Conservation (phyloP, 2,113 vertebrate species). For the Notarius lentiginosus region DNA sequence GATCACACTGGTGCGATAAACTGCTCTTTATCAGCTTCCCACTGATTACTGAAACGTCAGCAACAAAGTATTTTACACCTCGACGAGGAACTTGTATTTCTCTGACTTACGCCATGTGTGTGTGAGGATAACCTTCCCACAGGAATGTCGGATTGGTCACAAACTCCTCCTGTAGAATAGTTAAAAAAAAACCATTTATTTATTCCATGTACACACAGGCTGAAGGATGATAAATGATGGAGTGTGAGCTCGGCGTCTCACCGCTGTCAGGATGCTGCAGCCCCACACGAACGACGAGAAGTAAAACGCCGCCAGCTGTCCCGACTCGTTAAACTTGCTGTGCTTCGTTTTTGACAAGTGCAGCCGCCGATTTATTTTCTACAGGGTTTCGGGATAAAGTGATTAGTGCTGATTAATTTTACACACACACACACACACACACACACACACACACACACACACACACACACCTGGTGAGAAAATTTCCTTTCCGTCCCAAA, state of each 20-base stretch:
- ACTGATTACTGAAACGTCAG: background rate
- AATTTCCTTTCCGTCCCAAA: background rate
- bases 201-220: background rate
- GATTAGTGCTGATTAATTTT: background rate
- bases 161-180: constrained; percentile 76
- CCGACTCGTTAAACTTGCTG: constrained; percentile 85
- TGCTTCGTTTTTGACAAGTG: constrained; percentile 84
- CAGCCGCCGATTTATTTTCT: constrained; percentile 82
- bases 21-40: background rate
- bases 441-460: background rate
- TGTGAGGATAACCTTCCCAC: constrained; percentile 82
- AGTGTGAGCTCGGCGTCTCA: constrained; percentile 54
- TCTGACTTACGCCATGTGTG: constrained; percentile 79
- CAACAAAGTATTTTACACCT: background rate
- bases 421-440: background rate
- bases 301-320: constrained; percentile 82
- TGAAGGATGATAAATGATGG: background rate
- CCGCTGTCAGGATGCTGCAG: constrained; percentile 80
- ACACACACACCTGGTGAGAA: background rate
- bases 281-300: constrained; percentile 82
- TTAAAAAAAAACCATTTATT: constrained; percentile 17
- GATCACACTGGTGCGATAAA: no score
- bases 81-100: background rate
- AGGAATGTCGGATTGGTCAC: constrained; percentile 76
- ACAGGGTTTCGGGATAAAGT: constrained; percentile 50